These are phyloP conservation scores for Eupithecia abbreviata DNA, from an alignment of 2,888 invertebrate species.

Conservation along the genomic window DNA sequence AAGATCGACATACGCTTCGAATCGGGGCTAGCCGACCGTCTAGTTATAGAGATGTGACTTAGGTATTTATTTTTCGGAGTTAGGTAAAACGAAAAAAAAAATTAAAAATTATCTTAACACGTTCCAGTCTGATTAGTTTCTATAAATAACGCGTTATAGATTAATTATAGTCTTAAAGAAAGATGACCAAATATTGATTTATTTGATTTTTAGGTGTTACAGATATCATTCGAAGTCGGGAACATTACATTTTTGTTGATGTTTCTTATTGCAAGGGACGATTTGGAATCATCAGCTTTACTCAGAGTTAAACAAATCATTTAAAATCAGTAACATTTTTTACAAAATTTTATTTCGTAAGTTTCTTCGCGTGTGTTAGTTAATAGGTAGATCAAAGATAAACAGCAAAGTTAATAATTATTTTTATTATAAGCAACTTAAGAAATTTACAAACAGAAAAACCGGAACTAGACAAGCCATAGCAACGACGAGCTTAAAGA, in stretches of 20 bases:
- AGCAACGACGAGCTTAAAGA: too few relatives aligned
- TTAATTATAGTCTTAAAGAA: not conserved
- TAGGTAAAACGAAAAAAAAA: not conserved
- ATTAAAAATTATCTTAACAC: not conserved
- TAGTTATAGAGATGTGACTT: slow-evolving; percentile 34
- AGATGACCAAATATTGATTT: not conserved
- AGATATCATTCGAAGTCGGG: not conserved
- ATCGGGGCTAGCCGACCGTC: slow-evolving; percentile 72
- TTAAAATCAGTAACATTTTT: not conserved
- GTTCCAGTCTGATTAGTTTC: not conserved
- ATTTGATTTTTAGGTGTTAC: not conserved
- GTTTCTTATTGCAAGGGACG: not conserved
- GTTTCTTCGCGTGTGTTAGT: not conserved
- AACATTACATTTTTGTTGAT: not conserved
- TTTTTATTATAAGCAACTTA: not conserved
- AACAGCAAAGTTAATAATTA: too few relatives aligned
- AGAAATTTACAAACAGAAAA: not conserved
- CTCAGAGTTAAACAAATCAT: not conserved
- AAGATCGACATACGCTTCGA: slow-evolving; percentile 64
- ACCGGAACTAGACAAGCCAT: not conserved
- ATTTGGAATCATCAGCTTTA: not conserved
- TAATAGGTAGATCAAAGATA: not conserved
- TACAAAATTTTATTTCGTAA: not conserved
- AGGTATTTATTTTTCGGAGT: not conserved
- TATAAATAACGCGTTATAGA: not conserved